Evolutionary conservation across 2,797 vertebrate genomes (phyloP), one percentile per base, ranked within the genome.

Genomic region (Numenius phaeopus): DNA sequence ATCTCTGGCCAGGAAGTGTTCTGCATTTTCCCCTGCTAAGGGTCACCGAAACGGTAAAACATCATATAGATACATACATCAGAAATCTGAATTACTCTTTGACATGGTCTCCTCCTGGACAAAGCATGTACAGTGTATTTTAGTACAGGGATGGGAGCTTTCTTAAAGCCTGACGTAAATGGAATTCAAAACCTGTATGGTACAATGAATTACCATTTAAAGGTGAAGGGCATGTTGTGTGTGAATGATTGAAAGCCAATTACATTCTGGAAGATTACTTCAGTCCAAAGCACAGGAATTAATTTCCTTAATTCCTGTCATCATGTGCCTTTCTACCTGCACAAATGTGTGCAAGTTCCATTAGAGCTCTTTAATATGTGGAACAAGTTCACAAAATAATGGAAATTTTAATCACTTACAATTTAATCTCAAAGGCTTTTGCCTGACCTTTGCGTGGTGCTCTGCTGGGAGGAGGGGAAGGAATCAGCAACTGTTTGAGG

Each of bases 391-490:
- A 86, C 84, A 91, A 97, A 96, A 96, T 97, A 97, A 97, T 96
- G 93, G 85, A 97, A 95, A 89, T 96, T 96, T 96, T 97, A 97
- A 97, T 97, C 95, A 95, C 91, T 97, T 84, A 81, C 52, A 94
- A 57, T 96, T 96, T 96, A 97, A 97, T 97, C 92, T 97, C 84
- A 57, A 69, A 95, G 93, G 89, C 69, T 95, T 97, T 96, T 97
- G 42, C 75, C 49, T 97, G 93, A 95, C 84, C 93, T 96, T 95
- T 96, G 54, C 1, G 0, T 87, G 76, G 39, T 89, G 65, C 76
- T 95, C n/a, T 82, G 23, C 50, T 94, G 89, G 64, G 76, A 93
- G 69, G 39, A 89, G 62, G 57, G 66, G 37, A 76, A 64, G 69
- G 89, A 94, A 73, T 78, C 76, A 39, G 49, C 57, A 76, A 72